Evolutionary conservation across 2,797 vertebrate species (phyloP).

Genomic region (Leontocebus nigricollis): DNA sequence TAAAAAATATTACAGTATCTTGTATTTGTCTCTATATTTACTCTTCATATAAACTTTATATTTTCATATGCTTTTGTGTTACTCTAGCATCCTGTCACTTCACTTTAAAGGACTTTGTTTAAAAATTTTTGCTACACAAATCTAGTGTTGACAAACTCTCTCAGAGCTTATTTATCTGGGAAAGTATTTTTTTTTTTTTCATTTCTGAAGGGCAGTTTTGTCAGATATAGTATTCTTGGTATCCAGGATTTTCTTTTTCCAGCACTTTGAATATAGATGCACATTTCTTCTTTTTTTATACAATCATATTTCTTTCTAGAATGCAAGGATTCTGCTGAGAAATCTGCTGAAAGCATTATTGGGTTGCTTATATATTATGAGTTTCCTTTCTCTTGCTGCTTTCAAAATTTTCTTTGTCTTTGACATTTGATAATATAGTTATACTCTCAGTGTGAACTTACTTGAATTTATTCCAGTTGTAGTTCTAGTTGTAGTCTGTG

Average conservation of each 20-base stretch:
- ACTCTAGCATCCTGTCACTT: neutral
- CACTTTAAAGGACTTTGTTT: neutral
- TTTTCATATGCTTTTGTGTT: neutral
- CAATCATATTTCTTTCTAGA: neutral
- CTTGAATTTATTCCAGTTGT: neutral
- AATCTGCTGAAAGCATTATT: neutral
- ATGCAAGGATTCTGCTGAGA: neutral
- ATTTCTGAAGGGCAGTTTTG: neutral
- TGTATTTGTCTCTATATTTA: neutral
- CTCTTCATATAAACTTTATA: neutral
- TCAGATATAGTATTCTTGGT: neutral
- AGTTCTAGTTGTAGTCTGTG: neutral
- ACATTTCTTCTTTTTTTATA: too few species aligned
- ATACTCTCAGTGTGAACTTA: neutral
- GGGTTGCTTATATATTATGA: neutral
- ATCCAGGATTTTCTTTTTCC: neutral
- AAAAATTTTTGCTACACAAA: neutral
- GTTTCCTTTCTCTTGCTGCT: neutral
- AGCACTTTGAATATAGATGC: neutral
- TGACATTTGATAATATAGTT: neutral
- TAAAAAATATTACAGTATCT: neutral
- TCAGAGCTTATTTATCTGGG: neutral
- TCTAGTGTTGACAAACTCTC: neutral
- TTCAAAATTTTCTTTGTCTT: neutral
- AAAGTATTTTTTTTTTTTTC: neutral